Base-by-base conservation (phyloP, 2,113 vertebrate species). In the Corythaixoides concolor region DNA sequence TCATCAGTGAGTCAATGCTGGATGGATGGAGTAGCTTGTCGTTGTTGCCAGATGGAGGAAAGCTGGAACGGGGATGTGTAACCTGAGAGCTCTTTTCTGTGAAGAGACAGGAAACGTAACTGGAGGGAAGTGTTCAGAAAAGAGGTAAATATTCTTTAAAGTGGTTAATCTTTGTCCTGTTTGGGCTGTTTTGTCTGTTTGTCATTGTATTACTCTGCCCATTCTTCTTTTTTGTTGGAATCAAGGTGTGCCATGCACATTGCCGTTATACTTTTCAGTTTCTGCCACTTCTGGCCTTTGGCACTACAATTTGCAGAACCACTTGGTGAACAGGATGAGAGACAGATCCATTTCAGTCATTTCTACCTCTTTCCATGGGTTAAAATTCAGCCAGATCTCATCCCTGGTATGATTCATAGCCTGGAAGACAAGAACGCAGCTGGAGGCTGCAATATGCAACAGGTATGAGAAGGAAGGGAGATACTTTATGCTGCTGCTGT, bases 71-170 rank as follows among this genome's bases (percentile, higher is more conserved):
- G 19, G 63, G 72, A 41, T 33, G 16, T 27, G 21, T 11, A 12
- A 72, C 17, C 45, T 7, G 43, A 64, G 35, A 76, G 30, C 6
- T 82, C 30, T 35, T 82, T 73, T 72, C 33, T 3, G 1, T 41
- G 72, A 77, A 83, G 72, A 83, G 15, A 14, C 10, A 21, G 59
- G 37, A 80, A 70, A 49, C 17, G 2, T 43, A 82, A 32, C 49
- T 39, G 32, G 45, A 90, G 17, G 9, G 11, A 49, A 73, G 49
- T 23, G 5, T 37, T 88, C 79, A 77, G n/a, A 62, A 58, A 74
- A 88, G 39, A 95, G 88, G 92, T 96, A 97, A 96, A 91, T 85
- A 89, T 49, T 33, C 52, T 88, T 43, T 80, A 67, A 85, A 73
- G 6, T 45, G 35, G 41, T 66, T 78, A 32, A 30, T 75, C 27